These are phyloP conservation scores for Steinernema scapterisci DNA, from an alignment of 2,888 invertebrate species.

Conservation along the genomic window DNA sequence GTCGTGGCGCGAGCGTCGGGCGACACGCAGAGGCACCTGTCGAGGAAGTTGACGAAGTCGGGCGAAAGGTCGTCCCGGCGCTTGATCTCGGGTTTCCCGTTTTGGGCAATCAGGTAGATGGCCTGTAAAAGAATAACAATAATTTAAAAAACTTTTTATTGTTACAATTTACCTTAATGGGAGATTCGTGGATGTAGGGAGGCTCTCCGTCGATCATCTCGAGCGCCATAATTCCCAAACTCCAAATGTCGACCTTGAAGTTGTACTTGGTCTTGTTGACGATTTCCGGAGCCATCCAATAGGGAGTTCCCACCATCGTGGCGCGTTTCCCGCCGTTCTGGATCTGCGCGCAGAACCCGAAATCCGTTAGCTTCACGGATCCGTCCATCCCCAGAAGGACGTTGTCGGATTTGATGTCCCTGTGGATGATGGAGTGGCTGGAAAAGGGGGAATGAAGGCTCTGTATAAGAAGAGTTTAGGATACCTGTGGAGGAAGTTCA, in stretches of 20 bases:
- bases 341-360: conserved; percentile 97
- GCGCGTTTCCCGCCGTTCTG: conserved; percentile 81
- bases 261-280: conserved; percentile 68
- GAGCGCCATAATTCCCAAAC: conserved; percentile 89
- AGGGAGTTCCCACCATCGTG: conserved; percentile 67
- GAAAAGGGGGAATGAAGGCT: conserved; percentile 33
- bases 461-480: no score
- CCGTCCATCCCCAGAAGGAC: conserved; percentile 82
- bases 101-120: conserved; percentile 90
- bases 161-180: conserved; percentile 70
- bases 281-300: conserved; percentile 83
- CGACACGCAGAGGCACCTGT: conserved; percentile 77
- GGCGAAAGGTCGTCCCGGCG: conserved; percentile 80
- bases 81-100: conserved; percentile 88
- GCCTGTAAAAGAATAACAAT: conserved; percentile 69
- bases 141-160: neutral
- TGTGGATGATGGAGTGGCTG: conserved; percentile 81
- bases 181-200: conserved; percentile 92
- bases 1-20: conserved; percentile 78
- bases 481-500: conserved; percentile 80
- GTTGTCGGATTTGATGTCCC: conserved; percentile 97
- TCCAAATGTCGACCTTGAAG: conserved; percentile 81
- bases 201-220: conserved; percentile 93
- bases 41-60: conserved; percentile 74
- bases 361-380: conserved; percentile 75